Evolutionary conservation across 2,113 vertebrate species (phyloP).

Genomic region (Clupea harengus): DNA sequence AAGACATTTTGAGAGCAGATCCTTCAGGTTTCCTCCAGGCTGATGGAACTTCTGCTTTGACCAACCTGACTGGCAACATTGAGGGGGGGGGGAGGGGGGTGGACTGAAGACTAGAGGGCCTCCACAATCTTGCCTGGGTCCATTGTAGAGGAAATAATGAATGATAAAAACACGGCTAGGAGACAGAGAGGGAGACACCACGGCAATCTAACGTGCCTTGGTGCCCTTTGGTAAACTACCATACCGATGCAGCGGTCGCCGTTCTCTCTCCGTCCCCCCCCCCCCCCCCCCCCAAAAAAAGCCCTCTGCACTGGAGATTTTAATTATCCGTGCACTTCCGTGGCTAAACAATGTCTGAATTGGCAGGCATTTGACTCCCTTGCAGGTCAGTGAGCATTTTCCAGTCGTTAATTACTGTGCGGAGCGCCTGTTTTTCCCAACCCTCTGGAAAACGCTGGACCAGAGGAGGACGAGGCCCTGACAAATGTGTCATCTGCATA

Average conservation of each 20-base stretch:
- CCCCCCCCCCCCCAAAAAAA: not conserved
- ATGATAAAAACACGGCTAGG: not conserved
- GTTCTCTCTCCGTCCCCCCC: not conserved
- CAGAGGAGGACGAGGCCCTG: constrained; percentile 87
- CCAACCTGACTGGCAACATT: not conserved
- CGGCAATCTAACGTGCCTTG: constrained; percentile 1
- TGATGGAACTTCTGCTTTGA: not conserved
- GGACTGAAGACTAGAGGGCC: not conserved
- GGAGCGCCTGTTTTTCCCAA: constrained; percentile 83
- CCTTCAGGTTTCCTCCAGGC: constrained; percentile 17
- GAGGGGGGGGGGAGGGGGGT: not conserved
- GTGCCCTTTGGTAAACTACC: constrained; percentile 16
- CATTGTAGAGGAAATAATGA: constrained; percentile 8
- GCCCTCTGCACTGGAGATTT: constrained; percentile 64
- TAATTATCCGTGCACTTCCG: constrained; percentile 86
- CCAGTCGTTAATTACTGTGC: constrained; percentile 86
- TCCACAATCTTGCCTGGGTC: constrained; percentile 1
- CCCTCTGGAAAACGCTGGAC: constrained; percentile 82
- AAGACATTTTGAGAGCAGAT: not conserved
- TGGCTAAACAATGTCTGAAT: constrained; percentile 87
- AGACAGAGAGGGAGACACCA: not conserved
- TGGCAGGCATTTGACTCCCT: constrained; percentile 88
- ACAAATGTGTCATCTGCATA: constrained; percentile 93
- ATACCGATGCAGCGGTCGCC: not conserved
- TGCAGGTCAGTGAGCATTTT: constrained; percentile 88